A percentile compares a stretch with the other conserved stretches of the same genome.
phyloP scores from a whole-genome alignment of 2,888 invertebrate species.

The Caenorhabditis sp. region DNA sequence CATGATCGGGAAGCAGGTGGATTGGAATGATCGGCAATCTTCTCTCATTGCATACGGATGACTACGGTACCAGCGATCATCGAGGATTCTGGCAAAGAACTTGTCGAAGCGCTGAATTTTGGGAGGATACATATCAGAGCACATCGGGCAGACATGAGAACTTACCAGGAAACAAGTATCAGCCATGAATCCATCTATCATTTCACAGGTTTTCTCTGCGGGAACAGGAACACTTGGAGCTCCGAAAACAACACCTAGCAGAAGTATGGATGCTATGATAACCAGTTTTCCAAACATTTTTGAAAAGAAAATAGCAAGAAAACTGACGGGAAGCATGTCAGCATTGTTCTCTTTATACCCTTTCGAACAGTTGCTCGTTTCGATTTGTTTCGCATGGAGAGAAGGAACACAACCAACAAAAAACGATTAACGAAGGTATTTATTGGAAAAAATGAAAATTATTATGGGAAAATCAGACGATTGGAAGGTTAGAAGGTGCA shows the following conservation, averaged over 20 bases:
- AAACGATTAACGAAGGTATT: too few species aligned
- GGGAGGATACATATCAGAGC: neutral
- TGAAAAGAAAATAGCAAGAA: too few species aligned
- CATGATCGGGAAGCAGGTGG: neutral
- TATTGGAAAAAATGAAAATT: too few species aligned
- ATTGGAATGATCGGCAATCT: neutral
- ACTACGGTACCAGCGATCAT: neutral
- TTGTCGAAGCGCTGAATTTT: neutral
- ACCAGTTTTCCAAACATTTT: too few species aligned
- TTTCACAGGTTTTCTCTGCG: neutral
- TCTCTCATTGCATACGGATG: neutral
- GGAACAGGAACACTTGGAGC: neutral
- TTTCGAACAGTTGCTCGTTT: too few species aligned
- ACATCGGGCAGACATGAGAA: neutral
- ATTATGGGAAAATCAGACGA: neutral
- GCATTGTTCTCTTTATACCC: slow-evolving; percentile 11
- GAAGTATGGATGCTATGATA: neutral
- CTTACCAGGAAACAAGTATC: neutral
- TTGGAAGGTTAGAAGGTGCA: slow-evolving; percentile 12
- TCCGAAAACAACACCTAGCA: neutral
- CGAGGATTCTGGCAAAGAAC: neutral
- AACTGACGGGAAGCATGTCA: slow-evolving; percentile 1
- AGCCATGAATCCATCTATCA: neutral
- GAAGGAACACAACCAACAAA: too few species aligned
- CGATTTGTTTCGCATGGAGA: too few species aligned